Conservation (phyloP, 2,888 invertebrate genomes). For the Dasysyrphus tricinctus region DNA sequence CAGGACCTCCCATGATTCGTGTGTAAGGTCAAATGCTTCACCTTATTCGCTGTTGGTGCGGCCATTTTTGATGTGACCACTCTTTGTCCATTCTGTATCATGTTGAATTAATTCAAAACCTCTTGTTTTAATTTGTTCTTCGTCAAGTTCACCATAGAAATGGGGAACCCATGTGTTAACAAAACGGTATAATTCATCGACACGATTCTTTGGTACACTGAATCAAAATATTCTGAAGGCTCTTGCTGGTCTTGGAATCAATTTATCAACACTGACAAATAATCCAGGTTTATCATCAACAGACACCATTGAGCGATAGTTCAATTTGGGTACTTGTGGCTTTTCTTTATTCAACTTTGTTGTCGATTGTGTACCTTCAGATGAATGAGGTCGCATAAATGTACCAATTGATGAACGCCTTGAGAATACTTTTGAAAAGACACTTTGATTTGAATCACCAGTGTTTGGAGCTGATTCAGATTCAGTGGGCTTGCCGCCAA, state of each 20-base stretch:
- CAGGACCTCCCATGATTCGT: constrained; percentile 97
- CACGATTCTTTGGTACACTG: too few species aligned
- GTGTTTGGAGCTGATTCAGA: constrained; percentile 83
- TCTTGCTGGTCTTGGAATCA: too few species aligned
- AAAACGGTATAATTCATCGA: constrained; percentile 98
- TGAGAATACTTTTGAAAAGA: constrained; percentile 96
- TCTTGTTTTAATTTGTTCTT: constrained; percentile 89
- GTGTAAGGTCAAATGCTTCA: constrained; percentile 92
- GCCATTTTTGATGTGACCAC: constrained; percentile 86
- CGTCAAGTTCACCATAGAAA: constrained; percentile 94
- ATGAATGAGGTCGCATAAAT: constrained; percentile 90
- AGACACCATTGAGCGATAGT: constrained; percentile 96
- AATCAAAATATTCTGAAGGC: too few species aligned
- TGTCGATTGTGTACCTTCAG: constrained; percentile 86
- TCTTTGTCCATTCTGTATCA: constrained; percentile 93
- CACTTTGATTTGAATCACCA: constrained; percentile 87
- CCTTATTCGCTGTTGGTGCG: constrained; percentile 87
- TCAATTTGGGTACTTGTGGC: constrained; percentile 91
- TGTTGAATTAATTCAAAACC: constrained; percentile 94
- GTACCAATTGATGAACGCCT: constrained; percentile 94
- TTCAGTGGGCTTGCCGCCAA: constrained; percentile 81
- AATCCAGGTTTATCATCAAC: constrained; percentile 97
- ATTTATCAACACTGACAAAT: constrained; percentile 97
- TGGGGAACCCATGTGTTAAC: constrained; percentile 98
- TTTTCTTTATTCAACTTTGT: constrained; percentile 84